phyloP scores from a whole-genome alignment of 2,113 vertebrate species.

The Macrotus californicus region DNA sequence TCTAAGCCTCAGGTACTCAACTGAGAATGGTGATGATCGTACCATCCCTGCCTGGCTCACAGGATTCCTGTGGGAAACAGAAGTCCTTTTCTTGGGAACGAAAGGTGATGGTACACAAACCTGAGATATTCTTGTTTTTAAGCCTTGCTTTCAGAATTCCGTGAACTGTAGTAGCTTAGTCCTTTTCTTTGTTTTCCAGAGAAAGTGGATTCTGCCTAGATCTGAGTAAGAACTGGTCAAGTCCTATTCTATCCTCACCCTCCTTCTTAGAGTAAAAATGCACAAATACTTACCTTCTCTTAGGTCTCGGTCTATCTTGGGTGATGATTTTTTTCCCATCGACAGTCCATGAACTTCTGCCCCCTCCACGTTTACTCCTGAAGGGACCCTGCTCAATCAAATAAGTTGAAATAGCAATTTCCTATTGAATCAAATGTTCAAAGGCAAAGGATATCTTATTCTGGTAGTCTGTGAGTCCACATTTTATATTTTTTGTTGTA shows the following conservation, averaged over 20 bases:
- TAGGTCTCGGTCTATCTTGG: slow-evolving; percentile 76
- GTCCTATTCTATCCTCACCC: no score
- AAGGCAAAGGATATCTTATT: not conserved
- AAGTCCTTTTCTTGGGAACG: not conserved
- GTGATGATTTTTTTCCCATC: slow-evolving; percentile 81
- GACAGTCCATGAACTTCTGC: slow-evolving; percentile 83
- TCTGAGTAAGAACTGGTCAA: not conserved
- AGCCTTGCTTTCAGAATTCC: not conserved
- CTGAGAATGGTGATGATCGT: not conserved
- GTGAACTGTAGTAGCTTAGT: not conserved
- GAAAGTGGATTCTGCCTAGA: not conserved
- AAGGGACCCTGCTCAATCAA: slow-evolving; percentile 82
- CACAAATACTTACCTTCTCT: slow-evolving; percentile 84
- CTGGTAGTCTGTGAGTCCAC: not conserved
- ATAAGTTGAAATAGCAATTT: slow-evolving; percentile 23
- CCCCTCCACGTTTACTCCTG: slow-evolving; percentile 83
- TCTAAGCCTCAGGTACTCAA: not conserved
- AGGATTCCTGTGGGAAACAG: not conserved
- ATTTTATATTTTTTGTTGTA: not conserved
- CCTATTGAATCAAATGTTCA: not conserved
- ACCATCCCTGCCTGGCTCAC: not conserved
- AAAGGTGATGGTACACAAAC: not conserved
- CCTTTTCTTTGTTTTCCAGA: not conserved
- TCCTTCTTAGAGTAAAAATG: not conserved
- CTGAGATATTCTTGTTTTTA: not conserved